Evolutionary conservation across 1,140 invertebrate species (phyloP).

Genomic region (Penaeus chinensis): DNA sequence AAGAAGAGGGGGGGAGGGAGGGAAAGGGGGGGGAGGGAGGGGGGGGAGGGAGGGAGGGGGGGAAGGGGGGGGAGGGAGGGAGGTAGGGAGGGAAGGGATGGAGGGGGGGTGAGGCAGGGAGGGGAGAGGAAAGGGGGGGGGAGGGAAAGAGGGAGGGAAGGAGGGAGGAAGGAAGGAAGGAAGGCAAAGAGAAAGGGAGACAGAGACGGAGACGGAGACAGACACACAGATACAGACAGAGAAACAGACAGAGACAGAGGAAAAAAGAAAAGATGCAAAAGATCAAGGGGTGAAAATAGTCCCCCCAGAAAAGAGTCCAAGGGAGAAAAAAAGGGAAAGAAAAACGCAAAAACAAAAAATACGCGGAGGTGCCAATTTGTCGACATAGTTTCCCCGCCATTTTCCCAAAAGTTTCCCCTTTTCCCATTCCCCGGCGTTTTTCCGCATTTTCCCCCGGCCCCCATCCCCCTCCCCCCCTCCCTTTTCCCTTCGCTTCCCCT

Average conservation of each 20-base stretch:
- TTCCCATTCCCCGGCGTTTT: not conserved
- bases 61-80: not conserved
- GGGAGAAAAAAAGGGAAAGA: not conserved
- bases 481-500: slow-evolving; percentile 2
- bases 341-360: not conserved
- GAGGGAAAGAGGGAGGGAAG: not conserved
- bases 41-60: not conserved
- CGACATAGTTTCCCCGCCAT: not conserved
- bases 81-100: not conserved
- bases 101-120: not conserved
- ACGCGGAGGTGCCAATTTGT: not conserved
- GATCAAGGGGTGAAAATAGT: not conserved
- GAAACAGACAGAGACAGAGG: not conserved
- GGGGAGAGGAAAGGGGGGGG: not conserved
- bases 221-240: not conserved
- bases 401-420: not conserved
- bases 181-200: not conserved
- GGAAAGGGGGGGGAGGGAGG: not conserved
- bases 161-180: not conserved
- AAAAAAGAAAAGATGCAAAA: too few species aligned
- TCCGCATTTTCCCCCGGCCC: not conserved
- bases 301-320: not conserved
- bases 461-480: not conserved
- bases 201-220: not conserved
- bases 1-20: not conserved